Base-by-base conservation (phyloP, 2,888 invertebrate species). In the Heliconius erato region DNA sequence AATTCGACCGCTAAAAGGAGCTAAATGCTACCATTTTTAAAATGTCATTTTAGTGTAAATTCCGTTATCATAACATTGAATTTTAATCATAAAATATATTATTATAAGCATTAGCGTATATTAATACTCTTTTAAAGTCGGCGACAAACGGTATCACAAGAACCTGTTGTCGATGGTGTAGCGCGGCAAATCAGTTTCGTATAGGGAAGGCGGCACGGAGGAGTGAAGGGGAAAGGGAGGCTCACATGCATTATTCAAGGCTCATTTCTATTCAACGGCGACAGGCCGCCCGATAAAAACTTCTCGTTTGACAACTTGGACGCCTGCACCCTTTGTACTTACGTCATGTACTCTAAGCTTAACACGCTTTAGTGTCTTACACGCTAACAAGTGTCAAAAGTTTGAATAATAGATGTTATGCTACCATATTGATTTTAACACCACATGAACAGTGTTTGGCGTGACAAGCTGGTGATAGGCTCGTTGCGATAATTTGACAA, bases 181-280 rank as follows among this genome's bases (percentile, higher is more conserved):
- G 83, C 85, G 89, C 90, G 91, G 92, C 92, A 94, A 93, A 93
- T 93, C 93, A 92, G 93, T 93, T 93, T 90, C 85, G 88, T 87
- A 85, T 83, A 85, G 82, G 85, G 86, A 82, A 83, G 80, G 87
- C 86, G 67, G 78, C 44, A 67, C 59, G 9, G 87, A 69, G 80
- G 78, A 69, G 69, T 49, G 87, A 28, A 85, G 88, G 88, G 86
- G 88, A 89, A 89, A 89, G 90, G 88, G 89, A 86, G 88, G 88
- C 89, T 88, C 89, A 88, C 91, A 95, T 96, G 94, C 94, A 95
- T 96, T 95, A 95, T 96, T 95, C 95, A 96, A 92, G 89, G 88
- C 94, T 95, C 95, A 95, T 95, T 95, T 93, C 95, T 95, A 95
- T 95, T 95, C 95, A 94, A 94, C 94, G 94, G 87, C 95, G 94